phyloP scores from a whole-genome alignment of 1,140 invertebrate genomes.

The Drosophila tani region DNA sequence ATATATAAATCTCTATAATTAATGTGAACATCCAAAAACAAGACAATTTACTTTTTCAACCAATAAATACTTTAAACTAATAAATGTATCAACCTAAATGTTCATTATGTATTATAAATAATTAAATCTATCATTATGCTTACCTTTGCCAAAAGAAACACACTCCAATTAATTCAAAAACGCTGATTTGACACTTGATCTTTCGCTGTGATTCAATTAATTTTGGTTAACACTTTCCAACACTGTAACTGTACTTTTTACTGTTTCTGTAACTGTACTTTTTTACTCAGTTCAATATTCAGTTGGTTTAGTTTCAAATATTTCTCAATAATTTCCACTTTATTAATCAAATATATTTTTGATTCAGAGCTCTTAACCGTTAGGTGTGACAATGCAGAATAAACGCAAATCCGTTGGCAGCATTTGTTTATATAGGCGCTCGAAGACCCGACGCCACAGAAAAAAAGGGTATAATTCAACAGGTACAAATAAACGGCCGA shows the following conservation, averaged over 20 bases:
- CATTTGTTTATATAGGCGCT: conserved; percentile 78
- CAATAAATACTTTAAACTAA: too few species aligned
- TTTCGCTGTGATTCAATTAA: not conserved
- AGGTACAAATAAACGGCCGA: conserved; percentile 57
- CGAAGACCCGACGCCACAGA: conserved; percentile 44
- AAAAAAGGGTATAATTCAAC: conserved; percentile 75
- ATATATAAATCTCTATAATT: not conserved
- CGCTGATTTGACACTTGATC: conserved; percentile 18
- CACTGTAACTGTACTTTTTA: conserved; percentile 44
- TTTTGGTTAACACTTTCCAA: conserved; percentile 29
- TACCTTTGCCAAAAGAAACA: conserved; percentile 12
- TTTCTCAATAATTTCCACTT: conserved; percentile 5
- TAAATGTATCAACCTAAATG: too few species aligned
- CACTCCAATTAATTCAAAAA: not conserved
- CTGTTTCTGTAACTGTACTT: conserved; percentile 34
- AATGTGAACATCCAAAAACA: too few species aligned
- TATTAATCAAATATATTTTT: conserved; percentile 5
- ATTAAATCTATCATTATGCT: not conserved
- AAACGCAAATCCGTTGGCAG: conserved; percentile 74
- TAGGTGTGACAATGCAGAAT: conserved; percentile 74
- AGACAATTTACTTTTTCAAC: too few species aligned
- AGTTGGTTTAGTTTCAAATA: conserved; percentile 1
- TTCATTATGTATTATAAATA: not conserved
- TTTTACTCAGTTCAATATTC: conserved; percentile 12
- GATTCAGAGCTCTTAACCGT: conserved; percentile 50